Percentiles rank a stretch among this genome's conserved stretches.
phyloP scores from a whole-genome alignment of 2,113 vertebrate species.

The Lophotis ruficrista region DNA sequence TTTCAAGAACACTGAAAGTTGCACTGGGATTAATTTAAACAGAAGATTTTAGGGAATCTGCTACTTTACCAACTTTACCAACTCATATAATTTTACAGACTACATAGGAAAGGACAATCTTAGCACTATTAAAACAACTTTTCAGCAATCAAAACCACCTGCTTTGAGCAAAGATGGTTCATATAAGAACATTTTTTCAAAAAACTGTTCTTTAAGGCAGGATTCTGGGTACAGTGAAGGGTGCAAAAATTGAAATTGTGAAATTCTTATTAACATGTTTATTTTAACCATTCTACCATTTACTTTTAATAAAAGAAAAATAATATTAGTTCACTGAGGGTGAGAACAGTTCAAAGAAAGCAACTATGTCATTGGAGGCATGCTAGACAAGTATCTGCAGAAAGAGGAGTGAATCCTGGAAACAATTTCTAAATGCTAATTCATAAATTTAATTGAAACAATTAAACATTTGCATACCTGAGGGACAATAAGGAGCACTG shows the following conservation, averaged over 20 bases:
- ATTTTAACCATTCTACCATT: not conserved
- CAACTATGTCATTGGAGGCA: not conserved
- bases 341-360: not conserved
- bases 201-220: not conserved
- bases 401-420: not conserved
- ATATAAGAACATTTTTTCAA: not conserved
- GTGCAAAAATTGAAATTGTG: not conserved
- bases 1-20: not conserved
- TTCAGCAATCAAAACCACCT: not conserved
- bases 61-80: not conserved
- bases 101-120: not conserved
- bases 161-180: not conserved
- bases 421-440: not conserved
- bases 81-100: not conserved
- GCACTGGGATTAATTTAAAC: constrained; percentile 50
- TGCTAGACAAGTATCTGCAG: not conserved
- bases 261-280: not conserved
- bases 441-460: not conserved
- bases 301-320: not conserved
- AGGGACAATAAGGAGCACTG: not conserved
- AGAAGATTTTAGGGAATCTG: not conserved
- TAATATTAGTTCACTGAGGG: not conserved
- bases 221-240: not conserved
- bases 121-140: not conserved
- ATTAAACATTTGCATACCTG: not conserved